Percentiles rank a stretch among this genome's conserved stretches.
Conservation (phyloP, 2,797 vertebrate genomes). For the Bradypus variegatus region DNA sequence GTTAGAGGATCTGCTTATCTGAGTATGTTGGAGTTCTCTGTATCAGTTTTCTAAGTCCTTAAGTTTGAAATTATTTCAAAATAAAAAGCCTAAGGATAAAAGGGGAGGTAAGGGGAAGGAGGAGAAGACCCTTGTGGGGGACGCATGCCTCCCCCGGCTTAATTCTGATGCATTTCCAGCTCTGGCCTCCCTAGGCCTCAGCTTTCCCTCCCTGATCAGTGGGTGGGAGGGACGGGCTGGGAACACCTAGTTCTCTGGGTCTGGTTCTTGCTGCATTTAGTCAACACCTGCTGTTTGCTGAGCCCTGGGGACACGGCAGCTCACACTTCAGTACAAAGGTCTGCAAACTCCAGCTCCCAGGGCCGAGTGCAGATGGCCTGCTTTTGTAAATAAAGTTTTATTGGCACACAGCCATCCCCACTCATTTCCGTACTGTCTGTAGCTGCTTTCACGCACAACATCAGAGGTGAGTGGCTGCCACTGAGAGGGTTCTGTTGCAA, state of each 20-base stretch:
- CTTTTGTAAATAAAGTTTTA: conserved; percentile 4
- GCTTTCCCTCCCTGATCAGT: not conserved
- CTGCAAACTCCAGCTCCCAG: not conserved
- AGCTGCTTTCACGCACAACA: too few relatives aligned
- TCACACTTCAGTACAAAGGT: too few relatives aligned
- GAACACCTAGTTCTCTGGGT: too few relatives aligned
- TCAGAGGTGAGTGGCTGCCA: not conserved
- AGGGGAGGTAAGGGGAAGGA: not conserved
- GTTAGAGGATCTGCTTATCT: too few relatives aligned
- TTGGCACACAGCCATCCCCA: accelerated
- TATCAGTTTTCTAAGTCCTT: too few relatives aligned
- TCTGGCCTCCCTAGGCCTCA: not conserved
- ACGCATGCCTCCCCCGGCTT: not conserved
- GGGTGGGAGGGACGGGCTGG: not conserved
- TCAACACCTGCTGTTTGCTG: not conserved
- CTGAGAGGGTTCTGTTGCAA: too few relatives aligned
- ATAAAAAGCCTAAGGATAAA: too few relatives aligned
- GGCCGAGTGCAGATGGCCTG: not conserved
- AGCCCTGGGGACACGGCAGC: too few relatives aligned
- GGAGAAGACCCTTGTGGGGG: too few relatives aligned
- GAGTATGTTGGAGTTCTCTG: too few relatives aligned
- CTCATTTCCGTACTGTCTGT: too few relatives aligned
- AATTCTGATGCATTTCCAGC: not conserved
- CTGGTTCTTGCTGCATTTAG: not conserved
- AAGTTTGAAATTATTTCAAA: too few relatives aligned